These are phyloP conservation scores for Chroicocephalus ridibundus DNA, from an alignment of 2,113 vertebrate species.

Conservation along the genomic window DNA sequence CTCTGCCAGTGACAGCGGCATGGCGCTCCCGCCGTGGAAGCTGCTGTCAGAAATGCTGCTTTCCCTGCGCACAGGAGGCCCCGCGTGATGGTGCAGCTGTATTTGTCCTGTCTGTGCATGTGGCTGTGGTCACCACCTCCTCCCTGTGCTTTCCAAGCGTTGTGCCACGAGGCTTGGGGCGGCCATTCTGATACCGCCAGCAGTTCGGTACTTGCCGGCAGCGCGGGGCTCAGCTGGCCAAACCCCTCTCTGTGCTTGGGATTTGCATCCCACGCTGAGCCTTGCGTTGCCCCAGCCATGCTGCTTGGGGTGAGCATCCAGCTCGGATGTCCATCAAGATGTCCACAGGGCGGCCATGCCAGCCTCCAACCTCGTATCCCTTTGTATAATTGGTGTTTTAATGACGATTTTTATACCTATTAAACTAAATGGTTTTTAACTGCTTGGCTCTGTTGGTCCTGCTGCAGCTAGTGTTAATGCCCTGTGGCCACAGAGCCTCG, in stretches of 20 bases:
- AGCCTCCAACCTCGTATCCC: neutral
- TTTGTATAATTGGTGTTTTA: neutral
- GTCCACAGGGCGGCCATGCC: neutral
- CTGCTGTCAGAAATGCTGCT: neutral
- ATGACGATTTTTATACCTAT: neutral
- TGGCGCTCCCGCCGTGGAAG: neutral
- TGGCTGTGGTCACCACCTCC: neutral
- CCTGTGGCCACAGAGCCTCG: neutral
- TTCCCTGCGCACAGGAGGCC: neutral
- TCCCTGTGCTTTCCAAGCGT: neutral
- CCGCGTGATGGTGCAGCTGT: neutral
- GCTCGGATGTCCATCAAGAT: neutral
- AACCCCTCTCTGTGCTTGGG: neutral
- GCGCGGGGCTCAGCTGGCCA: neutral
- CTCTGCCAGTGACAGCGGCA: neutral
- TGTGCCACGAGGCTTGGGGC: fast-evolving
- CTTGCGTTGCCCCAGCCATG: neutral
- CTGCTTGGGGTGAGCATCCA: neutral
- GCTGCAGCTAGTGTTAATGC: neutral
- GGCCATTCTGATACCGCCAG: neutral
- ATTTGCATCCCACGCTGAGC: neutral
- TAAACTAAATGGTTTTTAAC: neutral
- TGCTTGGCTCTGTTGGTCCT: neutral
- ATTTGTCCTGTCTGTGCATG: neutral
- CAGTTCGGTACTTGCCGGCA: neutral